phyloP scores from a whole-genome alignment of 30 jellyfish, hydroid and myxozoan genomes.

The Pseudorhiza aurosa region DNA sequence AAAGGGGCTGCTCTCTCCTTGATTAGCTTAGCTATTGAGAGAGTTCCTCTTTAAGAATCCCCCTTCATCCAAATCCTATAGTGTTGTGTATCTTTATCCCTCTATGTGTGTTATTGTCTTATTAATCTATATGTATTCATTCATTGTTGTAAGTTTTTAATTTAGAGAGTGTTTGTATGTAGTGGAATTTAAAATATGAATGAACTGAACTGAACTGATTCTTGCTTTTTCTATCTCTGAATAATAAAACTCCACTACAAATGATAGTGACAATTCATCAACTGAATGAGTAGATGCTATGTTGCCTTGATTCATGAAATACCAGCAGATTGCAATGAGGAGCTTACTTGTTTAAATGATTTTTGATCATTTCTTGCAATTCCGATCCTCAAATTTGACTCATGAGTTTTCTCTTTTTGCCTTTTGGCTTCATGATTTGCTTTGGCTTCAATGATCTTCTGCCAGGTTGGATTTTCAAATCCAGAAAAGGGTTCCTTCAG shows the following conservation, averaged over 20 bases:
- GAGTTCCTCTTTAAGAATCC: no score
- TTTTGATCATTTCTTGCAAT: not conserved
- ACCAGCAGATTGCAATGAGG: not conserved
- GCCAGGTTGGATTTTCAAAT: conserved; percentile 82
- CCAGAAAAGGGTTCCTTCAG: conserved; percentile 73
- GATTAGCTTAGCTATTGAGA: no score
- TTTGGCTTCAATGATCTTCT: conserved; percentile 82
- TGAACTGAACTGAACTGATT: not conserved
- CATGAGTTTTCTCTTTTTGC: conserved; percentile 59
- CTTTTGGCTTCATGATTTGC: conserved; percentile 80
- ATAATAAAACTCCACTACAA: no score
- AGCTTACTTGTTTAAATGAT: conserved; percentile 6
- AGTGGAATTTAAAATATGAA: no score
- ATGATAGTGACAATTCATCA: not conserved
- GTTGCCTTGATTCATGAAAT: not conserved
- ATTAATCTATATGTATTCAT: no score
- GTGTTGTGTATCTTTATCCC: not conserved
- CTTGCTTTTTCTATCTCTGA: no score
- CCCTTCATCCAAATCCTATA: no score
- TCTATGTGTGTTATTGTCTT: not conserved
- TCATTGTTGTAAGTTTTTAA: no score
- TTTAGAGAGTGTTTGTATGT: no score
- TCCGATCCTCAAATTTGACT: conserved; percentile 3
- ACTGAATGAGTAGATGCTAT: not conserved
- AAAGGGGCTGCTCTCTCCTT: no score